Evolutionary conservation across 1,140 invertebrate species (phyloP), one percentile per base, ranked within the genome.

Genomic region (Wasmannia auropunctata): DNA sequence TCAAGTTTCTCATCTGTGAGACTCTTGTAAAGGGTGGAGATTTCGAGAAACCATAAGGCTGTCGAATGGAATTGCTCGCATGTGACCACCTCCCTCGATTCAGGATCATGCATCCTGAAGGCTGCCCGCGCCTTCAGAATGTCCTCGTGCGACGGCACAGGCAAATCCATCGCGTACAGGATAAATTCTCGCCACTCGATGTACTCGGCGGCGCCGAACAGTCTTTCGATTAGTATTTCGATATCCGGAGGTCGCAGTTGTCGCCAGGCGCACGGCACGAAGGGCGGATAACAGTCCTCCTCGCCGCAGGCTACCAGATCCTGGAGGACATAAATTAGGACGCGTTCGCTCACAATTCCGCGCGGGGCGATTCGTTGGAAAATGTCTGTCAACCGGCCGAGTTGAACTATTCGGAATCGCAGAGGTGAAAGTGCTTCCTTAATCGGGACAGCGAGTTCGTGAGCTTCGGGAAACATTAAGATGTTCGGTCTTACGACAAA

Each of bases 181-280:
- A 97, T 92, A 86, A 97, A 96, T 91, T 97, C 96, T 89, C 95
- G 95, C 96, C 96, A 97, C 91, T 96, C 95, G 14, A 97, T 81
- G 58, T 95, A 95, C 3, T 94, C 93, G 0, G 92, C 92, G 8
- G 19, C 1, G 0, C 95, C 96, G 89, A 96, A 97, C 22, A 96
- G 37, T 16, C 90, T 80, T 60, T 90, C 87, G 2, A 96, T 92
- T 10, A 97, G 76, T 58, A 93, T 93, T 16, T 94, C 91, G 6
- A 96, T 90, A 67, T 96, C 93, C 25, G 94, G 87, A 1, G 95
- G 92, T 79, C 95, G 91, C n/a, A 97, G 74, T 46, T 92, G 89
- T 69, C 92, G 93, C 96, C 96, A 97, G 0, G 87, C 83, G 49
- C 94, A 88, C 6, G 96, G 96, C 37, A 96, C 93, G 28, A 94